Base-by-base conservation (phyloP, 2,797 vertebrate genomes). In the Enteromius afrohamiltoni region DNA sequence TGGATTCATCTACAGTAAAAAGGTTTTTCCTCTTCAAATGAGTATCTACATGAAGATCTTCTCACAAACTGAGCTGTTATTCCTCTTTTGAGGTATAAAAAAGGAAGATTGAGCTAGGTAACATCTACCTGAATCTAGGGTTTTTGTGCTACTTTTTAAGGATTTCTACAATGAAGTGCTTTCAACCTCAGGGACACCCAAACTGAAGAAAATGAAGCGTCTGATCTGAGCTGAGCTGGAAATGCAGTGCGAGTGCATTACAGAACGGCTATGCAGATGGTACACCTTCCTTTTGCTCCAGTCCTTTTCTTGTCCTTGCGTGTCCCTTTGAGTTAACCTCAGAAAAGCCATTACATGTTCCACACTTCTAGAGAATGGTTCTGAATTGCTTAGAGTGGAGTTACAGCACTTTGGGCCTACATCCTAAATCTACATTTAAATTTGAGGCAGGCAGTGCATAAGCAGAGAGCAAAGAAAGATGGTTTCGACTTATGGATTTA, bases 391-490 rank as follows among this genome's bases (percentile, higher is more conserved):
- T 93, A 92, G 93, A 94, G 90, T 93, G 94, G 93, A 94, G 90
- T 90, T 78, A 93, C 93, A 95, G 94, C 94, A 92, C 93, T 89
- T 93, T 90, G 92, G 94, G 93, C 93, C 94, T 94, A 95, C 91
- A 82, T 94, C 93, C 94, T 95, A 94, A 92, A 77, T 93, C 94
- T 94, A 95, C 91, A 90, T 93, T 92, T 93, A 93, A 93, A 95
- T 95, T 93, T 94, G 93, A 96, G 94, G 95, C 96, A 96, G 95
- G 95, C 96, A 95, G 95, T 96, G 95, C 95, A 96, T 96, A 95
- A 95, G 94, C 94, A 93, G 92, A 95, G 92, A 95, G 93, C 91
- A 94, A 94, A 94, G 92, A 92, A 91, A 92, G 93, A 91, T 92
- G 89, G 90, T 92, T 93, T 91, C 83, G 65, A 93, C 91, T 93